Percentiles rank a stretch among this genome's conserved stretches.
Evolutionary conservation across 2,113 vertebrate species (phyloP).

Genomic region (Thunnus thynnus): DNA sequence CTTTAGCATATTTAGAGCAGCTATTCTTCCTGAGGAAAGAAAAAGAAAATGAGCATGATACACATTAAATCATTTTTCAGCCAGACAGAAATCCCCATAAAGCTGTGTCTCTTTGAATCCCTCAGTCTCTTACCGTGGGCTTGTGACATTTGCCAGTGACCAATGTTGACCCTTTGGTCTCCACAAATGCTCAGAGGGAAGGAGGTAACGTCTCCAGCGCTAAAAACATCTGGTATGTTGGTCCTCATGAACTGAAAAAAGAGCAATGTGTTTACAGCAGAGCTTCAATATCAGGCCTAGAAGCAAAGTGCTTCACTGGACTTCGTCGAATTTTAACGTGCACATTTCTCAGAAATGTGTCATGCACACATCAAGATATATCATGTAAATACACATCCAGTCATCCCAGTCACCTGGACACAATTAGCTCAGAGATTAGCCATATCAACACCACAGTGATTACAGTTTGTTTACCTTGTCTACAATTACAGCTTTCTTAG

Average conservation of each 20-base stretch:
- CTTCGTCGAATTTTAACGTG: too few species aligned
- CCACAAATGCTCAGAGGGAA: slow-evolving; percentile 87
- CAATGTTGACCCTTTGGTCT: slow-evolving; percentile 81
- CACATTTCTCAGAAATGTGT: background rate
- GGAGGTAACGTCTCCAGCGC: slow-evolving; percentile 89
- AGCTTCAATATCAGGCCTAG: background rate
- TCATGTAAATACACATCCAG: background rate
- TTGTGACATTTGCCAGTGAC: slow-evolving; percentile 92
- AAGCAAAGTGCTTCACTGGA: background rate
- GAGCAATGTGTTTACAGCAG: background rate
- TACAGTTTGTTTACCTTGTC: slow-evolving; percentile 85
- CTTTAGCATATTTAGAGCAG: slow-evolving; percentile 89
- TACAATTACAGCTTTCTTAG: slow-evolving; percentile 84
- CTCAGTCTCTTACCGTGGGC: slow-evolving; percentile 84
- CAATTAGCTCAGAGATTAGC: background rate
- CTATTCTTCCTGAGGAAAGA: slow-evolving; percentile 83
- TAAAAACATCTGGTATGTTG: slow-evolving; percentile 85
- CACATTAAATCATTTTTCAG: background rate
- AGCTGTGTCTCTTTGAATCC: background rate
- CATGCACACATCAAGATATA: background rate
- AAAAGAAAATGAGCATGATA: background rate
- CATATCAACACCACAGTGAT: background rate
- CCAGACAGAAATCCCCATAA: background rate
- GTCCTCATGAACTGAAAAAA: slow-evolving; percentile 88
- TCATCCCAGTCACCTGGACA: background rate